These are phyloP conservation scores for Platynereis dumerilii DNA, from an alignment of 2,888 invertebrate species.

Conservation along the genomic window DNA sequence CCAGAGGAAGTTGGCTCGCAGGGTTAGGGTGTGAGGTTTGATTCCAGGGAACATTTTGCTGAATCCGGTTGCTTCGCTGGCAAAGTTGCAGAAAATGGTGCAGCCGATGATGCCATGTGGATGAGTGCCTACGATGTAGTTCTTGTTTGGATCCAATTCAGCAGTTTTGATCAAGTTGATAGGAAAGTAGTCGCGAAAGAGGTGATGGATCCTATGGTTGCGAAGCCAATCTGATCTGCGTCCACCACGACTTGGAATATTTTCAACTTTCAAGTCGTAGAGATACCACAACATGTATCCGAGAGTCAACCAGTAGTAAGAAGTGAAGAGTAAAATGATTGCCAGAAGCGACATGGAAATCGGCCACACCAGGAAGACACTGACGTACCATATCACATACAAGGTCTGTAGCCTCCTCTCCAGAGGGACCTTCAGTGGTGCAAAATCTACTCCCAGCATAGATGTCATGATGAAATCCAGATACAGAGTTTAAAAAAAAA, in stretches of 20 bases:
- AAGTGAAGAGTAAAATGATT: conserved; percentile 67
- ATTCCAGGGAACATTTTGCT: conserved; percentile 65
- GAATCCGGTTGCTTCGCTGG: conserved; percentile 70
- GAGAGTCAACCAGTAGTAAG: conserved; percentile 59
- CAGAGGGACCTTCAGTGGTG: conserved; percentile 79
- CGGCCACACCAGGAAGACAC: conserved; percentile 68
- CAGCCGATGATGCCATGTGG: conserved; percentile 89
- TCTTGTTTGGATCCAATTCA: conserved; percentile 79
- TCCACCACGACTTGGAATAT: conserved; percentile 68
- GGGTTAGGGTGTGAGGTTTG: conserved; percentile 68
- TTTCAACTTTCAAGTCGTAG: conserved; percentile 68
- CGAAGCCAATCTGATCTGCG: conserved; percentile 70
- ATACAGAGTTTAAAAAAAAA: no score
- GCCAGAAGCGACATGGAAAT: conserved; percentile 66
- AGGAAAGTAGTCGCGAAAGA: conserved; percentile 82
- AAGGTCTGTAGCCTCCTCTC: conserved; percentile 86
- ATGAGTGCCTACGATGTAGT: conserved; percentile 83
- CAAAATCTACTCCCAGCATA: conserved; percentile 79
- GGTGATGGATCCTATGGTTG: conserved; percentile 73
- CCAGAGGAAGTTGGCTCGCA: conserved; percentile 76
- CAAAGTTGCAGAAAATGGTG: conserved; percentile 82
- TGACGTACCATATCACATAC: conserved; percentile 76
- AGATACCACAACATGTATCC: conserved; percentile 50
- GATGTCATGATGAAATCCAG: conserved; percentile 26
- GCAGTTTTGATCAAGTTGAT: conserved; percentile 80